phyloP scores from a whole-genome alignment of 2,797 vertebrate genomes.

The Gadopsis marmoratus region DNA sequence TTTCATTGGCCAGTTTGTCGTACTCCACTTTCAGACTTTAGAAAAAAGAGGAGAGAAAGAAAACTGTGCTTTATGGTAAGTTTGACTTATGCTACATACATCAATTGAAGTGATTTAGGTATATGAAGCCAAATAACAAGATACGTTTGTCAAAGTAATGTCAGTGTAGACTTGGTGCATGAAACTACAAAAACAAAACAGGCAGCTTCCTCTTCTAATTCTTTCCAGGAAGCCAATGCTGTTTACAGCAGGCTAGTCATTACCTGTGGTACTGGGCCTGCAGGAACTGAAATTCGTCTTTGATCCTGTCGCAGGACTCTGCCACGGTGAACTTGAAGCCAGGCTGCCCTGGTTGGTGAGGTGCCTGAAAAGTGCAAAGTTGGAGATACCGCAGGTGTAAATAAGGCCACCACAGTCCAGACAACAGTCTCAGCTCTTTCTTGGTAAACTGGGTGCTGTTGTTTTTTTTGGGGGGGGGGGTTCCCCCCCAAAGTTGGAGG shows the following conservation, averaged over 20 bases:
- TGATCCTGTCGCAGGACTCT: constrained; percentile 95
- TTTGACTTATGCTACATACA: background rate
- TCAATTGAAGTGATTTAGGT: background rate
- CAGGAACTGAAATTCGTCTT: constrained; percentile 98
- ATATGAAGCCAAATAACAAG: background rate
- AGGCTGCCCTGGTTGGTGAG: constrained; percentile 95
- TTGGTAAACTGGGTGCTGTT: constrained; percentile 16
- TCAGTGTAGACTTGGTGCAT: background rate
- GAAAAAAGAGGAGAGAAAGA: constrained; percentile 20
- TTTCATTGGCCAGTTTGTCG: constrained; percentile 96
- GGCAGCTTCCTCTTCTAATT: constrained; percentile 64
- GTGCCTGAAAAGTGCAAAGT: constrained; percentile 85
- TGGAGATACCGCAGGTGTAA: constrained; percentile 60
- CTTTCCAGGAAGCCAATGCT: constrained; percentile 54
- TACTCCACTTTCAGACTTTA: constrained; percentile 96
- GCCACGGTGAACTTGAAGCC: constrained; percentile 98
- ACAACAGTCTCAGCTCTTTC: constrained; percentile 29
- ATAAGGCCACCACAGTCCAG: constrained; percentile 42
- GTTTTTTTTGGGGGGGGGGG: too few relatives aligned
- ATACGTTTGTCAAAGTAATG: background rate
- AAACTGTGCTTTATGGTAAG: rapidly evolving
- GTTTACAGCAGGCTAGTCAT: constrained; percentile 59
- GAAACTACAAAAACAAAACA: constrained; percentile 37
- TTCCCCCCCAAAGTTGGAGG: background rate
- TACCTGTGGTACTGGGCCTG: constrained; percentile 98